A percentile compares a stretch with the other conserved stretches of the same genome.
Conservation (phyloP, 2,797 vertebrate species). For the Megalops cyprinoides region DNA sequence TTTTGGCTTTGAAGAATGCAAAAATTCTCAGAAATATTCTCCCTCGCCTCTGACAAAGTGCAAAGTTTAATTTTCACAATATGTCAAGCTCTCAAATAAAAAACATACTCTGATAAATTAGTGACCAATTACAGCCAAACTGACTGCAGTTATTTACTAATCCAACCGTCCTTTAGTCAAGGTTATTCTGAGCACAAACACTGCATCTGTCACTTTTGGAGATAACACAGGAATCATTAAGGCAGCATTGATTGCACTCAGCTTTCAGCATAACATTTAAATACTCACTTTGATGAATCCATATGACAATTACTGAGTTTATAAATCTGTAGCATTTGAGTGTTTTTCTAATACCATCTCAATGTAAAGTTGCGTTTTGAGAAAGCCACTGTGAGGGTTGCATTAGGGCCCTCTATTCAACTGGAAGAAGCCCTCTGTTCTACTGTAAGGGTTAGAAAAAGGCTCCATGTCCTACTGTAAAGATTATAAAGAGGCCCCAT, state of each 20-base stretch:
- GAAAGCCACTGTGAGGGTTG: no score
- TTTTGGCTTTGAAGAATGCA: no score
- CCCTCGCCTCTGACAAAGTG: neutral
- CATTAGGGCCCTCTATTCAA: no score
- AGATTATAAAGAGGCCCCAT: no score
- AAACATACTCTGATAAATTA: neutral
- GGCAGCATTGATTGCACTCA: neutral
- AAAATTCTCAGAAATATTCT: neutral
- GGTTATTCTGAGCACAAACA: conserved; percentile 6
- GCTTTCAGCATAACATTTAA: no score
- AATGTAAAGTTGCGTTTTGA: neutral
- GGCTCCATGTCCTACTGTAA: no score
- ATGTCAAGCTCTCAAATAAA: neutral
- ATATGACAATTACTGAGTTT: neutral
- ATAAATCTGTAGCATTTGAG: neutral
- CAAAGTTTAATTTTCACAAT: neutral
- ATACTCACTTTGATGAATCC: no score
- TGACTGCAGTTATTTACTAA: conserved; percentile 12
- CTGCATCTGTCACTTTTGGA: neutral
- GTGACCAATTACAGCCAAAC: conserved; percentile 19
- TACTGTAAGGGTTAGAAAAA: no score
- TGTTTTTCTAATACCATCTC: neutral
- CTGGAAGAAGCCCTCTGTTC: no score
- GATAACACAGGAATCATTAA: neutral
- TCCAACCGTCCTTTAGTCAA: conserved; percentile 5